These are phyloP conservation scores for Hydriomena furcata DNA, from an alignment of 2,888 invertebrate genomes.

Conservation along the genomic window DNA sequence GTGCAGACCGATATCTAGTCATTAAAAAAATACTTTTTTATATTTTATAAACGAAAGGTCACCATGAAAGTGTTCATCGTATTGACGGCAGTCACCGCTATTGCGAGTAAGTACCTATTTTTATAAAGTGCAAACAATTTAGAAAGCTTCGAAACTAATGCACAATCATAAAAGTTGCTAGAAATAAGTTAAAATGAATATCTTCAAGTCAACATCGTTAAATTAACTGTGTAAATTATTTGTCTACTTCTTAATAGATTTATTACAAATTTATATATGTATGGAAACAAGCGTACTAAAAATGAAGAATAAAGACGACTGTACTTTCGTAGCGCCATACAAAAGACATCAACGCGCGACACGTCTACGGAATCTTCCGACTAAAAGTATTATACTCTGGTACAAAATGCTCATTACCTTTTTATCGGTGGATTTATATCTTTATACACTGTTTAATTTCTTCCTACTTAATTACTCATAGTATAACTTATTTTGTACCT, in stretches of 20 bases:
- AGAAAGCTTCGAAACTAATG: background rate
- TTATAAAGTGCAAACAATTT: background rate
- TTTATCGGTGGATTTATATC: too few species aligned
- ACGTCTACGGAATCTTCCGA: conserved; percentile 6
- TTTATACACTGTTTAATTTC: too few species aligned
- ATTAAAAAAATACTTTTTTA: conserved; percentile 58
- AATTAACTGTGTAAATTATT: background rate
- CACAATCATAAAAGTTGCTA: too few species aligned
- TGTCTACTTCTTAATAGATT: too few species aligned
- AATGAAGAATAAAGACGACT: too few species aligned
- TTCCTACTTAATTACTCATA: too few species aligned
- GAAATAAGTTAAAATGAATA: background rate
- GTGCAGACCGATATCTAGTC: conserved; percentile 80
- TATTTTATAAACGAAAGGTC: conserved; percentile 63
- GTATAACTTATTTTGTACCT: too few species aligned
- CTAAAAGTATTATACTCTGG: too few species aligned
- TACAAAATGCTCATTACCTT: too few species aligned
- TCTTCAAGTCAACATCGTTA: background rate
- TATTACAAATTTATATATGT: too few species aligned
- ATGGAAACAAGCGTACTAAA: too few species aligned
- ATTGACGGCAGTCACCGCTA: conserved; percentile 69
- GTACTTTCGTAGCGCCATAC: conserved; percentile 26
- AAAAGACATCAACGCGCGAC: conserved; percentile 58
- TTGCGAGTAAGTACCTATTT: conserved; percentile 72
- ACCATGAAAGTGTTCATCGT: conserved; percentile 82